These are phyloP conservation scores for Oenanthe melanoleuca DNA, from an alignment of 2,113 vertebrate species.

Conservation along the genomic window DNA sequence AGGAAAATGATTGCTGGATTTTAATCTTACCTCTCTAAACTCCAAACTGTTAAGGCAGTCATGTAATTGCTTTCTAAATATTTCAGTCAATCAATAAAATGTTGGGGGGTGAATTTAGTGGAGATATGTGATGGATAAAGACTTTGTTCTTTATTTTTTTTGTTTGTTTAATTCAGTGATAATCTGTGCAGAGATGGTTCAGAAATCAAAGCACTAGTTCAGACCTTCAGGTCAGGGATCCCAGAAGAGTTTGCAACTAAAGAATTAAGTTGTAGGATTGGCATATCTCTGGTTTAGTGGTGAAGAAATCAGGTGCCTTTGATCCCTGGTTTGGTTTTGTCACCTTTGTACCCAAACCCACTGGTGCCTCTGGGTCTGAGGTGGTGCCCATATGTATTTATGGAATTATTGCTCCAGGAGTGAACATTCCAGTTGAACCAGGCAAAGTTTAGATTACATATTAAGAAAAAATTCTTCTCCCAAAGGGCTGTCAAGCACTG, in stretches of 20 bases:
- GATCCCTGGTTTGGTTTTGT: not conserved
- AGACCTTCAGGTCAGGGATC: not conserved
- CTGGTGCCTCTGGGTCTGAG: not conserved
- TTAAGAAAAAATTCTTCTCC: not conserved
- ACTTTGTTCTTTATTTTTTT: not conserved
- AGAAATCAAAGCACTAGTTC: not conserved
- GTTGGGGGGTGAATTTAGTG: not conserved
- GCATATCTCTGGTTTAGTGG: not conserved
- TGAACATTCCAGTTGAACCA: not conserved
- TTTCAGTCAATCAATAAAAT: not conserved
- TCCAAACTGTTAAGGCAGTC: not conserved
- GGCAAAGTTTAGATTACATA: not conserved
- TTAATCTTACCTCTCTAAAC: slow-evolving; percentile 4
- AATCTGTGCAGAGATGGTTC: not conserved
- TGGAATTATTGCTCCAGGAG: not conserved
- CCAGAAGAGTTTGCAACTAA: not conserved
- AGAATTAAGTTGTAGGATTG: not conserved
- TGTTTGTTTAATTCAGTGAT: not conserved
- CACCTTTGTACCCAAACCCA: not conserved
- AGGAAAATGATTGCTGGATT: slow-evolving; percentile 9
- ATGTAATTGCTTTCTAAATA: not conserved
- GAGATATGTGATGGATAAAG: not conserved
- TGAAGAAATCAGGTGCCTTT: not conserved
- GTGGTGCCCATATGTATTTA: not conserved
- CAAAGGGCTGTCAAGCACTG: not conserved